A percentile compares a stretch with the other conserved stretches of the same genome.
These are phyloP conservation scores for Nesidiocoris tenuis DNA, from an alignment of 2,888 invertebrate species.

Conservation along the genomic window DNA sequence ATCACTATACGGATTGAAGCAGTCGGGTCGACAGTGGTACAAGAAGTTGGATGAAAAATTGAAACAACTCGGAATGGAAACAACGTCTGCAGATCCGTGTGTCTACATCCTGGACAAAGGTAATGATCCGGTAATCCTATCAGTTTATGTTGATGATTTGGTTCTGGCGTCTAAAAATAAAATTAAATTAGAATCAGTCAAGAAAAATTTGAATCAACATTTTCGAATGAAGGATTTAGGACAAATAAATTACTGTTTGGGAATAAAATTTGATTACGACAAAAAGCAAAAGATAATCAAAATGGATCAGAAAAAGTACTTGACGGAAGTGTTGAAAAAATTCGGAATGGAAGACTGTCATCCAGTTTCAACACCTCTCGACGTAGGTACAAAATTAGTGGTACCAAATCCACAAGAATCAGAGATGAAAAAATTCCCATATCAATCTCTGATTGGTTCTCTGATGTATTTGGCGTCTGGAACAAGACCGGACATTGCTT, in stretches of 20 bases:
- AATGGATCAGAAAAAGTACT: background rate
- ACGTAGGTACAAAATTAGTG: background rate
- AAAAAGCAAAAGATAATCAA: background rate
- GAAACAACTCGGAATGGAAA: background rate
- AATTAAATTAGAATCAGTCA: background rate
- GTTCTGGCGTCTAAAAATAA: conserved; percentile 8
- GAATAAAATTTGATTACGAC: conserved; percentile 6
- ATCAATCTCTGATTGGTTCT: background rate
- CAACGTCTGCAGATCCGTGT: background rate
- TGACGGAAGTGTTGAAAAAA: conserved; percentile 2
- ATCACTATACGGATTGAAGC: conserved; percentile 10
- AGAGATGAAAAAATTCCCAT: background rate
- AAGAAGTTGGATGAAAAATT: conserved; percentile 3
- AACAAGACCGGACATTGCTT: conserved; percentile 8
- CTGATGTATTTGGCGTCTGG: conserved; percentile 2
- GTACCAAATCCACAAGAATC: background rate
- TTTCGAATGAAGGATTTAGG: conserved; percentile 7
- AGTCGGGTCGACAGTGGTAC: conserved; percentile 9
- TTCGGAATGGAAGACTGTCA: conserved; percentile 1
- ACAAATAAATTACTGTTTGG: conserved; percentile 1
- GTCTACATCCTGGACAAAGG: conserved; percentile 8
- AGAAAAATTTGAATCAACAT: background rate
- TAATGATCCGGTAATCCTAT: background rate
- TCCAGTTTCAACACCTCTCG: background rate
- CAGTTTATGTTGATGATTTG: conserved; percentile 4